phyloP scores from a whole-genome alignment of 2,797 vertebrate species.

The Neomorphus geoffroyi region DNA sequence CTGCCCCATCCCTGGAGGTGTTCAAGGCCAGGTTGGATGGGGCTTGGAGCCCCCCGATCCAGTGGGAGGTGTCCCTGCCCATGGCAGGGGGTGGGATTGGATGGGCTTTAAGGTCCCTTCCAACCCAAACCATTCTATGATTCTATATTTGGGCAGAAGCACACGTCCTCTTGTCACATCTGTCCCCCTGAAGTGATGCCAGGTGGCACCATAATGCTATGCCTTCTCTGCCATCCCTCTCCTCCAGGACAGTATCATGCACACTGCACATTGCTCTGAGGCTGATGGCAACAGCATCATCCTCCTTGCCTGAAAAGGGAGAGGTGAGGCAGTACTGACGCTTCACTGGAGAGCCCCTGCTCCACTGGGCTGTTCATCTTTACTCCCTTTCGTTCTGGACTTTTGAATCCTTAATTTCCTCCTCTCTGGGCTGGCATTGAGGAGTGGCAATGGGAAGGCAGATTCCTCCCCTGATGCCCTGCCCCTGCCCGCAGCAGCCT shows the following conservation, averaged over 20 bases:
- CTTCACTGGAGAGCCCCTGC: neutral
- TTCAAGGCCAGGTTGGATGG: no score
- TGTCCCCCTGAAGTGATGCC: neutral
- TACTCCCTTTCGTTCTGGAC: neutral
- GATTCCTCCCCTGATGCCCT: neutral
- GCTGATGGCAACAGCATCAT: neutral
- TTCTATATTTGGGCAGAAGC: neutral
- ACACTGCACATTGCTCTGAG: neutral
- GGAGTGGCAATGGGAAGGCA: neutral
- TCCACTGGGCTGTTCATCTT: neutral
- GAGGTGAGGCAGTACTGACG: neutral
- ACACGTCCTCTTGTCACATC: neutral
- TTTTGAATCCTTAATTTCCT: neutral
- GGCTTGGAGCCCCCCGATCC: no score
- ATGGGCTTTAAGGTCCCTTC: no score
- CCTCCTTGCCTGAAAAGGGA: neutral
- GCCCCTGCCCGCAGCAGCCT: neutral
- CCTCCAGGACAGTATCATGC: neutral
- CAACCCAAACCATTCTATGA: no score
- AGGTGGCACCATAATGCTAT: neutral
- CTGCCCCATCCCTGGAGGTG: no score
- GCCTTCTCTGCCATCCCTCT: neutral
- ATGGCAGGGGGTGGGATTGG: no score
- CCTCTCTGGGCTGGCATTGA: neutral
- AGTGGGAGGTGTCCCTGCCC: no score